Base-by-base conservation (phyloP, 2,888 invertebrate species). In the Drosophila longiperda region DNA sequence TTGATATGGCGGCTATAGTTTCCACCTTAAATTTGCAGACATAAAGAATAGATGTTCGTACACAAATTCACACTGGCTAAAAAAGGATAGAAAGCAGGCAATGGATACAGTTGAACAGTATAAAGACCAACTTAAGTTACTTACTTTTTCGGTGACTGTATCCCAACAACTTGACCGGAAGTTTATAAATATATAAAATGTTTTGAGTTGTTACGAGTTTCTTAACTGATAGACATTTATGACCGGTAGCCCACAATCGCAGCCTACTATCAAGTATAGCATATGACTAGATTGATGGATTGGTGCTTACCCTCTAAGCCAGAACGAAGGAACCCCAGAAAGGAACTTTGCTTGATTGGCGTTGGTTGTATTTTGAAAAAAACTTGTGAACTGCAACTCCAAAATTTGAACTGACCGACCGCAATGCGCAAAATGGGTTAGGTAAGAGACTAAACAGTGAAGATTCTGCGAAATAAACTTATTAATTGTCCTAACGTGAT, bases 101-200 rank as follows among this genome's bases (percentile, higher is more conserved):
- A 29, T 32, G 29, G 15, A 0, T 20, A 42, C 32, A 20, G 8
- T 8, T n/a, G n/a, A n/a, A 29, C 12, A 17, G 5, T 29, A 29
- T 29, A 29, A 29, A 12, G n/a, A 38, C 3, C 11, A 36, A 53
- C 23, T 3, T 20, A 15, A 1, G 4, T 1, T 23, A 73, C 87
- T 87, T 52, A 89, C 89, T 87, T 71, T 66, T 73, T 61, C 34
- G 17, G 70, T 55, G 49, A 66, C 38, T 50, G 32, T 38, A 60
- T 49, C 61, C 53, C 58, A 79, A 65, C 58, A 79, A 65, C 23
- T 75, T 74, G 54, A 29, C 75, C 76, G 53, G 65, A 66, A 61
- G 68, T 49, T 85, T 82, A 73, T 58, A 80, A 85, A 85, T 55
- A 65, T 82, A 75, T 57, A 85, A 78, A 82, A 82, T 67, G 50